Evolutionary conservation across 1,140 invertebrate genomes (phyloP).

Genomic region (Triops longicaudatus): DNA sequence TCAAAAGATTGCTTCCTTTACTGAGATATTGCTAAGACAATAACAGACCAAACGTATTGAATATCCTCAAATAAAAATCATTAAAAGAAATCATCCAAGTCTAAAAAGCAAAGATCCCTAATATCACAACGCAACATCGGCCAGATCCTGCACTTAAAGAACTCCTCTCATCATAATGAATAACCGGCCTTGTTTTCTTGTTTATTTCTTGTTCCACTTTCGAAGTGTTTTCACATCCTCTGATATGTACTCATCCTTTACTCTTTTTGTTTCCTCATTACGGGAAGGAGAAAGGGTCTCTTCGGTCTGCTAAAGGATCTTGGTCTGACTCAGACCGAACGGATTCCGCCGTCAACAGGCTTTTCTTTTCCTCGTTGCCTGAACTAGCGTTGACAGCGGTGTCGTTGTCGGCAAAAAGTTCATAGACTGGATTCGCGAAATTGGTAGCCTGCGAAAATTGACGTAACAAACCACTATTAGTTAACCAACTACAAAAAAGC

Average conservation of each 20-base stretch:
- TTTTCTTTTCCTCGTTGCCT: slow-evolving; percentile 46
- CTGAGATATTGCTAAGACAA: neutral
- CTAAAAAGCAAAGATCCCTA: slow-evolving; percentile 7
- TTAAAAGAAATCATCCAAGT: neutral
- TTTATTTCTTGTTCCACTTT: neutral
- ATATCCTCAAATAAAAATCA: neutral
- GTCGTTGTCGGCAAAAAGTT: slow-evolving; percentile 56
- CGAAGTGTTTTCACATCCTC: neutral
- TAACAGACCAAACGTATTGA: neutral
- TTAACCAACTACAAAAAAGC: neutral
- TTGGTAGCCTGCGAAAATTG: slow-evolving; percentile 49
- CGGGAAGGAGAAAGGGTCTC: neutral
- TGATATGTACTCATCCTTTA: neutral
- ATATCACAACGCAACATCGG: neutral
- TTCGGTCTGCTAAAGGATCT: slow-evolving; percentile 16
- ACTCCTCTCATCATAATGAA: neutral
- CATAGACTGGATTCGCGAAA: slow-evolving; percentile 77
- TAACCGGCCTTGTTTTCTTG: neutral
- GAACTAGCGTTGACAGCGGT: slow-evolving; percentile 37
- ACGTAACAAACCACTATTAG: slow-evolving; percentile 19
- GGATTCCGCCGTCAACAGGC: slow-evolving; percentile 41
- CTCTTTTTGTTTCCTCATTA: neutral
- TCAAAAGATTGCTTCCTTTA: neutral
- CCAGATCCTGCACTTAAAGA: slow-evolving; percentile 5
- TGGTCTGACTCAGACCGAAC: slow-evolving; percentile 22